Conservation (phyloP, 2,113 vertebrate species). For the Sclerurus mexicanus region DNA sequence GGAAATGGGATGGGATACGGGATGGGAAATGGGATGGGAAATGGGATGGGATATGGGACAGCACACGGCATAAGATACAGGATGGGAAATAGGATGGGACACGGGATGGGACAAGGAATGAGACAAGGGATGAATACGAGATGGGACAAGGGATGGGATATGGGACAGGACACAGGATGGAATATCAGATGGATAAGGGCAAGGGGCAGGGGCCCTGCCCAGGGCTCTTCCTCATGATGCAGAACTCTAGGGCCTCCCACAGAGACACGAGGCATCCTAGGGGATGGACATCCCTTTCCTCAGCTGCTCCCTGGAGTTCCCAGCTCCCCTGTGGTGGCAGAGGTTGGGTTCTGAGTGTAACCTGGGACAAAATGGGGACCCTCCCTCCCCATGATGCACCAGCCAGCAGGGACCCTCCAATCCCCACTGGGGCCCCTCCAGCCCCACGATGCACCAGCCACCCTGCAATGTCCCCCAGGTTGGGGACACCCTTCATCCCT, state of each 20-base stretch:
- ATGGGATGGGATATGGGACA: neutral
- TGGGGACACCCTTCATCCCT: neutral
- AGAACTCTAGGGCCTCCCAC: accelerated
- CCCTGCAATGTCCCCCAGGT: neutral
- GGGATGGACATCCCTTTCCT: too few species aligned
- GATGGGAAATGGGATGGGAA: too few species aligned
- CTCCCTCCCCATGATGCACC: accelerated
- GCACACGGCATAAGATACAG: too few species aligned
- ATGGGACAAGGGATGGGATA: neutral
- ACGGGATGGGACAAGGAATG: neutral
- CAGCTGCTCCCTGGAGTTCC: neutral
- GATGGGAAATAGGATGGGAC: too few species aligned
- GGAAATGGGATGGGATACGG: too few species aligned
- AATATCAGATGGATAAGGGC: accelerated
- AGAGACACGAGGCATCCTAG: accelerated
- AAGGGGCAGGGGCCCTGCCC: neutral
- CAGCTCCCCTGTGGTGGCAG: accelerated
- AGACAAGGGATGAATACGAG: neutral
- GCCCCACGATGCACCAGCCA: accelerated
- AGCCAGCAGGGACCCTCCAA: neutral
- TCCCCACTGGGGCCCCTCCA: too few species aligned
- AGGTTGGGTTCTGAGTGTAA: accelerated
- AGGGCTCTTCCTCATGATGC: neutral
- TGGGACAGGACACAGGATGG: too few species aligned
- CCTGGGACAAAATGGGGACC: accelerated